Percentiles rank a stretch among this genome's conserved stretches.
These are phyloP conservation scores for Carassius carassius DNA, from an alignment of 2,113 vertebrate genomes.

Conservation along the genomic window DNA sequence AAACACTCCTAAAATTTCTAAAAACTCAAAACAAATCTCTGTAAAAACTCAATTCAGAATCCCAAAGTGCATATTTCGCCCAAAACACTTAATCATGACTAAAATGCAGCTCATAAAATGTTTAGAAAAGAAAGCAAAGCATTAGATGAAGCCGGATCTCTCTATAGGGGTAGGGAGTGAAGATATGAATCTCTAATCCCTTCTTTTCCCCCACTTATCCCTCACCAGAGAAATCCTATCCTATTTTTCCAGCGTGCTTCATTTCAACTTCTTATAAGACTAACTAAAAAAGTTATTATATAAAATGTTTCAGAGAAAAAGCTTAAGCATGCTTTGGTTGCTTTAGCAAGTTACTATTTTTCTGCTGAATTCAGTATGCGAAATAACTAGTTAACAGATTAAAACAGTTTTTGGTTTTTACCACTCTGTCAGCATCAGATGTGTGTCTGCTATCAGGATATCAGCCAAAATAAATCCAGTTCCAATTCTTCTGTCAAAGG, in stretches of 20 bases:
- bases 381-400: not conserved
- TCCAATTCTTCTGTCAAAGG: not conserved
- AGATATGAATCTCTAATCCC: slow-evolving; percentile 6
- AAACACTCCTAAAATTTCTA: not conserved
- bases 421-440: not conserved
- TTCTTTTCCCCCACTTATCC: not conserved
- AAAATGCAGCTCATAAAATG: too few species aligned
- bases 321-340: not conserved
- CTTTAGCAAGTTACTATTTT: not conserved
- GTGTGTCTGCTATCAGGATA: not conserved
- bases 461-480: not conserved
- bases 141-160: not conserved
- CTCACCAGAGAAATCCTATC: not conserved
- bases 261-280: not conserved
- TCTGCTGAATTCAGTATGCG: not conserved
- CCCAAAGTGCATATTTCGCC: not conserved
- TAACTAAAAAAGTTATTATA: not conserved
- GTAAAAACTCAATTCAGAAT: not conserved
- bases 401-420: not conserved
- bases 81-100: slow-evolving; percentile 4
- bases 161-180: not conserved
- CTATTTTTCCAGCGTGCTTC: not conserved
- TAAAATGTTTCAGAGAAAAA: not conserved
- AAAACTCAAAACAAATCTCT: too few species aligned
- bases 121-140: not conserved